phyloP scores from a whole-genome alignment of 2,797 vertebrate species.

The Crocidura indochinensis region DNA sequence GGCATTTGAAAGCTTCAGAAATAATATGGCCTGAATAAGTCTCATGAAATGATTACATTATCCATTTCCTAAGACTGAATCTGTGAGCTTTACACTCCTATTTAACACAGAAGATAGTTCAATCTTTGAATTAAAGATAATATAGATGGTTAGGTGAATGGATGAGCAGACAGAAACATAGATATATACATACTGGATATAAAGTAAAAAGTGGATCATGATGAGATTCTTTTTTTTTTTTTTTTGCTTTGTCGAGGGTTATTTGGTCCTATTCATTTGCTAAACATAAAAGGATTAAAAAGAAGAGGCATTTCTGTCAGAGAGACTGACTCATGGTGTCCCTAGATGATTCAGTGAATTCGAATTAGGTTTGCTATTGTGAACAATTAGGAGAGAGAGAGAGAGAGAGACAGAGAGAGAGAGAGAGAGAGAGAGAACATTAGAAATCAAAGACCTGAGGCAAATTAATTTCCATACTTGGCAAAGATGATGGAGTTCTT shows the following conservation, averaged over 20 bases:
- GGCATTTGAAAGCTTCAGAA: conserved; percentile 26
- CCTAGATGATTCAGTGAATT: not conserved
- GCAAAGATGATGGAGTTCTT: not conserved
- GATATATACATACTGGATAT: not conserved
- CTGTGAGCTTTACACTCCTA: not conserved
- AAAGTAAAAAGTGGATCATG: not conserved
- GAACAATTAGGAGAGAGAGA: not conserved
- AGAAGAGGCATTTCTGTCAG: not conserved
- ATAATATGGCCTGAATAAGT: not conserved
- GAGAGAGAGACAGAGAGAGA: not conserved
- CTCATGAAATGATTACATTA: not conserved
- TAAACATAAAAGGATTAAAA: not conserved
- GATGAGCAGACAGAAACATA: not conserved
- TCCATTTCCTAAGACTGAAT: not conserved
- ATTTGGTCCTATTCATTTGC: not conserved
- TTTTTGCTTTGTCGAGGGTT: not conserved
- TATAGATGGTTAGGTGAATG: not conserved
- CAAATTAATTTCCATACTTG: not conserved
- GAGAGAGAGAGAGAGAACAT: not conserved
- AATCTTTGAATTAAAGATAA: conserved; percentile 5
- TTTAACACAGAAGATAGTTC: not conserved
- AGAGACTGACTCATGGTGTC: not conserved
- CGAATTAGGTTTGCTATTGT: not conserved
- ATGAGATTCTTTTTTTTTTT: too few relatives aligned
- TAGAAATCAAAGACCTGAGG: too few relatives aligned